phyloP scores from a whole-genome alignment of 2,113 vertebrate genomes.

The Scatophagus argus region DNA sequence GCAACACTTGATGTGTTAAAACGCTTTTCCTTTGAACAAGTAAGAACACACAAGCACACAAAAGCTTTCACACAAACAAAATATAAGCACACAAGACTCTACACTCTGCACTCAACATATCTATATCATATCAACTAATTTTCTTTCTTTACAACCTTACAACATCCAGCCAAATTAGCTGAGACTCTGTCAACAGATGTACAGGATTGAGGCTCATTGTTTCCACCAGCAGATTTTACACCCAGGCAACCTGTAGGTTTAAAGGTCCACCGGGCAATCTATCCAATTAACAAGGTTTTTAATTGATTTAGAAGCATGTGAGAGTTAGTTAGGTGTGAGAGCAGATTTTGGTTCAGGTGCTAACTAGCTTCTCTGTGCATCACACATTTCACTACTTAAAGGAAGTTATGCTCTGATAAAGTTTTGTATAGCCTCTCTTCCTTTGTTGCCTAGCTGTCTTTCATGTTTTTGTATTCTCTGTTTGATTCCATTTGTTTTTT shows the following conservation, averaged over 20 bases:
- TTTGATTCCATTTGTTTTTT: too few species aligned
- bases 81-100: too few species aligned
- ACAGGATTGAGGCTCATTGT: background rate
- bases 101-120: too few species aligned
- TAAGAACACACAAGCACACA: slow-evolving; percentile 10
- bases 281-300: slow-evolving; percentile 78
- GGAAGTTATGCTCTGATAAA: slow-evolving; percentile 42
- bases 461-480: background rate
- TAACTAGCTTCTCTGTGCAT: slow-evolving; percentile 78
- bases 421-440: slow-evolving; percentile 19
- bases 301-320: slow-evolving; percentile 67
- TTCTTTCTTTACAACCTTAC: background rate
- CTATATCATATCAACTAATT: background rate
- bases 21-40: slow-evolving; percentile 55
- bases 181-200: slow-evolving; percentile 27
- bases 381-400: slow-evolving; percentile 56
- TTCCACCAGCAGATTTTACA: slow-evolving; percentile 37
- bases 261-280: slow-evolving; percentile 52
- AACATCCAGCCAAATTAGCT: slow-evolving; percentile 27
- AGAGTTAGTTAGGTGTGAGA: slow-evolving; percentile 71
- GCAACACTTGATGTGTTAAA: slow-evolving; percentile 63
- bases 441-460: background rate
- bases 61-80: background rate
- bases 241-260: slow-evolving; percentile 37
- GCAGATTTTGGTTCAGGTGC: slow-evolving; percentile 67